Evolutionary conservation across 2,113 vertebrate species (phyloP).

Genomic region (Jacana jacana): DNA sequence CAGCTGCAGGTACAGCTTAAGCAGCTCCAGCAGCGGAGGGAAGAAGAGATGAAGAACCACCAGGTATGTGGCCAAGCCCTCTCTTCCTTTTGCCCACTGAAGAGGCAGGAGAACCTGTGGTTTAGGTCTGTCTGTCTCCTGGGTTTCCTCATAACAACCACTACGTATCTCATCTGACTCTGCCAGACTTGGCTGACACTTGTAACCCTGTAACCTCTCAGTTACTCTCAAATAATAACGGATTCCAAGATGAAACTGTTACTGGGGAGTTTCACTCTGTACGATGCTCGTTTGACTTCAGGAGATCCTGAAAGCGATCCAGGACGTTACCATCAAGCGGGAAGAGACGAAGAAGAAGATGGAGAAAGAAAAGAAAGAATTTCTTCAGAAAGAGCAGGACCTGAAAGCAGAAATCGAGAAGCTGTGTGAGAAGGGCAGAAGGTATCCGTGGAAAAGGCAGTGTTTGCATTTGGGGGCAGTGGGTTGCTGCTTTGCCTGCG

Average conservation of each 20-base stretch:
- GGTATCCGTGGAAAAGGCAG: constrained; percentile 36
- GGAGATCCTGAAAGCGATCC: constrained; percentile 75
- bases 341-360: constrained; percentile 85
- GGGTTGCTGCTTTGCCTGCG: neutral
- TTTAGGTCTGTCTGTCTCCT: neutral
- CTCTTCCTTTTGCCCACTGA: neutral
- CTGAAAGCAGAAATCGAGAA: constrained; percentile 82
- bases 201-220: neutral
- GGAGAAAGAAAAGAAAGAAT: constrained; percentile 85
- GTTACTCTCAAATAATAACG: accelerated
- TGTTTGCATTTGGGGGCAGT: neutral
- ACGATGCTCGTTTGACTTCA: neutral
- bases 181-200: accelerated
- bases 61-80: constrained; percentile 66
- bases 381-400: constrained; percentile 82
- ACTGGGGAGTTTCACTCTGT: neutral
- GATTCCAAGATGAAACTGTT: accelerated
- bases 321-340: constrained; percentile 79
- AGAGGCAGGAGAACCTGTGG: accelerated
- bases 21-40: constrained; percentile 76
- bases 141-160: accelerated
- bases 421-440: constrained; percentile 79
- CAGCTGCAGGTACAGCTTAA: constrained; percentile 79
- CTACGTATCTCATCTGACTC: neutral
- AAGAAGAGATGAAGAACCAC: constrained; percentile 82